Conservation (phyloP, 2,888 invertebrate genomes). For the Agonopterix subpropinquella region DNA sequence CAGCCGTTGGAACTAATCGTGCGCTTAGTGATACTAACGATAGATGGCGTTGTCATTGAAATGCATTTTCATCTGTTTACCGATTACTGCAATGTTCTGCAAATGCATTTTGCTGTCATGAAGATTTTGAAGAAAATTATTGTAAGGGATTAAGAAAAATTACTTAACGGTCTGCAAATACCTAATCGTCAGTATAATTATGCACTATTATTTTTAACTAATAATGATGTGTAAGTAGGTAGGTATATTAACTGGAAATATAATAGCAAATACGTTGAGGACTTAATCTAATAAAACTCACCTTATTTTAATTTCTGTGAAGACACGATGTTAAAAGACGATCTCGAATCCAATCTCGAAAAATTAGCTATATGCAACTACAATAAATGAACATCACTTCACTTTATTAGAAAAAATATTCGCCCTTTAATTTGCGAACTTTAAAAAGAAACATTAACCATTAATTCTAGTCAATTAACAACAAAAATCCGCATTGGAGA, state of each 20-base stretch:
- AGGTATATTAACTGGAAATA: too few species aligned
- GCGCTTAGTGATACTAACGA: constrained; percentile 9
- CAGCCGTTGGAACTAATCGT: constrained; percentile 31
- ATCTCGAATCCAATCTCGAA: neutral
- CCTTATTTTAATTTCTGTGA: constrained; percentile 7
- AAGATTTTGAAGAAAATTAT: too few species aligned
- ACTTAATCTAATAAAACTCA: constrained; percentile 2
- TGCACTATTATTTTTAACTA: too few species aligned
- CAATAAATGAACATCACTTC: constrained; percentile 19
- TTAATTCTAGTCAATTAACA: constrained; percentile 16
- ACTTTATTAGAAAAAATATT: constrained; percentile 16
- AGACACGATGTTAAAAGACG: neutral
- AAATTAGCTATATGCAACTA: neutral
- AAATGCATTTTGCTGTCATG: too few species aligned
- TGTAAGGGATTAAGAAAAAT: neutral
- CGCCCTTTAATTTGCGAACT: constrained; percentile 20
- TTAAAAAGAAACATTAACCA: constrained; percentile 15
- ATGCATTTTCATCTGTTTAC: constrained; percentile 7
- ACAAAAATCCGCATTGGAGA: constrained; percentile 34
- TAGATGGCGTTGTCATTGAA: constrained; percentile 45
- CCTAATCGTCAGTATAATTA: too few species aligned
- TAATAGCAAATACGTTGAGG: too few species aligned
- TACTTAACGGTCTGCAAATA: neutral
- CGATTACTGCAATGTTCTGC: constrained; percentile 9
- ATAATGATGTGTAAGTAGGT: too few species aligned